Percentiles rank a stretch among this genome's conserved stretches.
Conservation (phyloP, 2,888 invertebrate genomes). For the Epiblema foenella region DNA sequence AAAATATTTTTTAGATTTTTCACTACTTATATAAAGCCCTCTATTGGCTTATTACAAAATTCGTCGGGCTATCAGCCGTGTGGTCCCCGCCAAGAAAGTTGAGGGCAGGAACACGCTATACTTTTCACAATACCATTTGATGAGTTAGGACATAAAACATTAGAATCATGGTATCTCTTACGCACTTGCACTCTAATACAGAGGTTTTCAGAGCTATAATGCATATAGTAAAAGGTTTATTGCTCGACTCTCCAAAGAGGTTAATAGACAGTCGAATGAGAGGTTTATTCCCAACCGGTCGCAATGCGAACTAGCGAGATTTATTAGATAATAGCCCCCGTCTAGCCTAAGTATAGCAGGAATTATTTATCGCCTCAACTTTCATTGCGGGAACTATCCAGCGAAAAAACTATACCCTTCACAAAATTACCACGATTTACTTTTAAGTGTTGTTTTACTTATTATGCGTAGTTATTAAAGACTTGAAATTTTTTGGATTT, state of each 20-base stretch:
- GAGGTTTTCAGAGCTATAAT: too few species aligned
- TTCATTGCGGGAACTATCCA: background rate
- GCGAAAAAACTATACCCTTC: background rate
- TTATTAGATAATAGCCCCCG: too few species aligned
- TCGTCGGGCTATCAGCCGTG: background rate
- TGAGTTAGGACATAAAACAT: too few species aligned
- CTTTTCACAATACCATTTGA: too few species aligned
- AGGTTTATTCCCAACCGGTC: background rate
- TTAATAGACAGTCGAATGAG: background rate
- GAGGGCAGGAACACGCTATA: background rate
- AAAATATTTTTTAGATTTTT: slow-evolving; percentile 27
- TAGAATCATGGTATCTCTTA: too few species aligned
- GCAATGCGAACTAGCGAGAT: background rate
- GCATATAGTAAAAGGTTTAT: too few species aligned
- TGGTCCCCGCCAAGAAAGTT: background rate
- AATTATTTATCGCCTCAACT: background rate
- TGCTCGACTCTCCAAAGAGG: too few species aligned
- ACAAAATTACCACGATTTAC: background rate
- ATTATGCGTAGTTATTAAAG: too few species aligned
- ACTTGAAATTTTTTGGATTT: too few species aligned
- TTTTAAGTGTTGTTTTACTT: background rate
- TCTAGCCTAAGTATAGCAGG: background rate
- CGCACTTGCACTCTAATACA: too few species aligned
- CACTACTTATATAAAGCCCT: slow-evolving; percentile 11
- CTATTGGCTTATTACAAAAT: slow-evolving; percentile 20